These are phyloP conservation scores for Misgurnus anguillicaudatus DNA, from an alignment of 2,113 vertebrate genomes.

Conservation along the genomic window DNA sequence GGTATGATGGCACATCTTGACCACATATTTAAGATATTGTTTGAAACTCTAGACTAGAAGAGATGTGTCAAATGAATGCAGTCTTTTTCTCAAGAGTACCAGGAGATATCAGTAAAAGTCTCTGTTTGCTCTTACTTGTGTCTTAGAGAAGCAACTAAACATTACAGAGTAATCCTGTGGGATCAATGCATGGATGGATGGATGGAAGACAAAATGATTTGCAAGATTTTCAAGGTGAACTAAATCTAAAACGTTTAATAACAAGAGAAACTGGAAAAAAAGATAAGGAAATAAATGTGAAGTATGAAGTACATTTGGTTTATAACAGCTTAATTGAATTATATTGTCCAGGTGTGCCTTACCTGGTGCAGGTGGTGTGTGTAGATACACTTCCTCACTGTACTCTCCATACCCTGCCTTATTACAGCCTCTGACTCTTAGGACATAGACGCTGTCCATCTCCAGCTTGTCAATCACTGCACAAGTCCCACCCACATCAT, in stretches of 20 bases:
- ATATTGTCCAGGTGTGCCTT: constrained; percentile 14
- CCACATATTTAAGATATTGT: not conserved
- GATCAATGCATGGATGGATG: too few species aligned
- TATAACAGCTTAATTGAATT: not conserved
- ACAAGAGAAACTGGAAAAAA: not conserved
- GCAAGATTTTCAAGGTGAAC: not conserved
- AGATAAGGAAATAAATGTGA: not conserved
- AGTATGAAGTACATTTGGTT: not conserved
- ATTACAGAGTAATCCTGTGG: too few species aligned
- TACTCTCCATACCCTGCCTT: constrained; percentile 93
- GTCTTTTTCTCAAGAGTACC: too few species aligned
- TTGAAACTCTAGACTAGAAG: not conserved
- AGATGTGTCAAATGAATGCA: constrained; percentile 22
- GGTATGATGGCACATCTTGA: too few species aligned
- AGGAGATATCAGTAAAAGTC: too few species aligned
- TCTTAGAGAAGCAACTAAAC: too few species aligned
- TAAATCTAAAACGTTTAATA: not conserved
- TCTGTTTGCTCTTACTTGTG: too few species aligned
- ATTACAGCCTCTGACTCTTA: constrained; percentile 91
- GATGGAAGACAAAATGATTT: not conserved
- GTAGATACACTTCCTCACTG: constrained; percentile 94
- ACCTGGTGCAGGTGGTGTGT: constrained; percentile 92
- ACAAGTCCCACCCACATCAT: constrained; percentile 88
- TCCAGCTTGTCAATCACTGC: constrained; percentile 88
- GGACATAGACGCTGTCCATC: constrained; percentile 90